A percentile compares a stretch with the other conserved stretches of the same genome.
These are phyloP conservation scores for Heliconius cydno DNA, from an alignment of 2,888 invertebrate genomes.

Conservation along the genomic window DNA sequence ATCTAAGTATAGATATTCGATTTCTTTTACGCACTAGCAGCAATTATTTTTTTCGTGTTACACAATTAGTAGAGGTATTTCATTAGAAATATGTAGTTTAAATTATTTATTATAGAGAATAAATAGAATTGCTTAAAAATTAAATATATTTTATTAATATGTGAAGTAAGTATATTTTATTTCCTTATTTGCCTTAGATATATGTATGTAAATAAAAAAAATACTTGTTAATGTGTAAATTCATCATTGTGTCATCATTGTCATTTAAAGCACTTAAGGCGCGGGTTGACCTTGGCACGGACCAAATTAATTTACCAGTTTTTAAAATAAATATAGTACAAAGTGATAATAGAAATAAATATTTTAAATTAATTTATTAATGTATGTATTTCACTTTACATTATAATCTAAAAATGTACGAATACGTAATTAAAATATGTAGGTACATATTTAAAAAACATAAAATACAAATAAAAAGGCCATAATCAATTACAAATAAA, in stretches of 20 bases:
- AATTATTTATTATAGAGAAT: too few relatives aligned
- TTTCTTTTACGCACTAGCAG: too few relatives aligned
- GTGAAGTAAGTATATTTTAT: too few relatives aligned
- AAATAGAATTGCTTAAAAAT: too few relatives aligned
- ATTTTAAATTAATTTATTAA: not conserved
- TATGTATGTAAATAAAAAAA: too few relatives aligned
- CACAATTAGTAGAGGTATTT: not conserved
- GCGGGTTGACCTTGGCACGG: not conserved
- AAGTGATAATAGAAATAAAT: not conserved
- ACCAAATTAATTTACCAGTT: not conserved
- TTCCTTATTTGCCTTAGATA: too few relatives aligned
- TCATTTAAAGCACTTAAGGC: not conserved
- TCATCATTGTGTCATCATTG: too few relatives aligned
- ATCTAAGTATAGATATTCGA: too few relatives aligned
- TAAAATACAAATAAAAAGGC: not conserved
- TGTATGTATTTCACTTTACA: not conserved
- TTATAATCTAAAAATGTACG: too few relatives aligned
- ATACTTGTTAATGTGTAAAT: too few relatives aligned
- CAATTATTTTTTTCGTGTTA: not conserved
- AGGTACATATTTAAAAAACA: not conserved
- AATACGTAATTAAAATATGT: too few relatives aligned
- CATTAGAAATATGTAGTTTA: not conserved
- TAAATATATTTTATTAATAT: too few relatives aligned
- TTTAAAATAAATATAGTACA: not conserved
- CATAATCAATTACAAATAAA: not conserved